Conservation (phyloP, 2,113 vertebrate genomes). For the Spheniscus mendiculus region DNA sequence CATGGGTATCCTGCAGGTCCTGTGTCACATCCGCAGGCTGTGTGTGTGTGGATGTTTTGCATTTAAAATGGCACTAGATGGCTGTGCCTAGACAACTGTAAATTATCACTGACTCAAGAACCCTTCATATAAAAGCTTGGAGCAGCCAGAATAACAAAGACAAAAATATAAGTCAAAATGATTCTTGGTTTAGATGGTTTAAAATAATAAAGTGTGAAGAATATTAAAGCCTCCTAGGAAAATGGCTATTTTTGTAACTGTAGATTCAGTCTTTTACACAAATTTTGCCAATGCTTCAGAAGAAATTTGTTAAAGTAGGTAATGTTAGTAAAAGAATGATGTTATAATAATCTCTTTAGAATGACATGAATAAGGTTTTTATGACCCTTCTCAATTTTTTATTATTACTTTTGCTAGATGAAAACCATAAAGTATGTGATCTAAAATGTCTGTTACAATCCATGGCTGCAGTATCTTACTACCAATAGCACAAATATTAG, state of each 20-base stretch:
- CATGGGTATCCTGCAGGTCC: neutral
- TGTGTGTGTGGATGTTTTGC: neutral
- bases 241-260: neutral
- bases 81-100: neutral
- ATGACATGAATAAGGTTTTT: neutral
- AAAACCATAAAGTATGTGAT: neutral
- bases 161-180: neutral
- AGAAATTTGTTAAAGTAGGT: neutral
- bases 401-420: neutral
- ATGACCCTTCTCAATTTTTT: neutral
- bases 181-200: neutral
- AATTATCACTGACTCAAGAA: neutral
- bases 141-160: neutral
- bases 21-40: neutral
- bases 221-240: neutral
- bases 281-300: neutral
- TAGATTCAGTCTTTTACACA: neutral
- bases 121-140: neutral
- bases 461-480: neutral
- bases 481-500: neutral
- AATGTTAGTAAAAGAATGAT: slow-evolving; percentile 17
- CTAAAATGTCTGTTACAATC: slow-evolving; percentile 11
- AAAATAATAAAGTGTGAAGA: slow-evolving; percentile 14
- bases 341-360: neutral
- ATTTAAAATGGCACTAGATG: neutral